Base-by-base conservation (phyloP, 2,113 vertebrate genomes). In the Triplophysa siluroides region DNA sequence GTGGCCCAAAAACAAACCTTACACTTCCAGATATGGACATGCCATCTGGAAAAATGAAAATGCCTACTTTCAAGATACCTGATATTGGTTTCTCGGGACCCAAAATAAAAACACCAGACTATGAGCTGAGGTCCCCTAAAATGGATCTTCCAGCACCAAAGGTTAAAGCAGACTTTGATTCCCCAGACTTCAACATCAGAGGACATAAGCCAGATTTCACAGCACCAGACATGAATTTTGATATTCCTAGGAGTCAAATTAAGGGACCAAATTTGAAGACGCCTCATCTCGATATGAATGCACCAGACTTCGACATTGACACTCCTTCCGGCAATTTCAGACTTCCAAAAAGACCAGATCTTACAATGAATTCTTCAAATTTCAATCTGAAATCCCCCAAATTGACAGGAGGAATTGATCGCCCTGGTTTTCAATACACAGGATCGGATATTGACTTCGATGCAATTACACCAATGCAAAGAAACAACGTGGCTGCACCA, bases 341-440 rank as follows among this genome's bases (percentile, higher is more conserved):
- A 9, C 29, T 66, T 4, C 78, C 63, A 33, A 65, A 64, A 70
- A 69, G 52, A 2, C 76, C 84, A 21, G 43, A 87, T 11, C n/a
- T 86, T 63, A 80, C 88, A 13, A 8, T 87, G 0, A 86, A 81
- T 14, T 61, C 78, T 70, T 81, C 85, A 72, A 38, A 38, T 38
- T 6, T 38, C 33, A 38, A 38, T 38, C 6, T 16, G 50, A 88
- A 88, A 80, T 43, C 52, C 8, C 87, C 90, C 75, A 84, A 84
- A 18, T 16, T 91, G 5, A 89, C 89, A 67, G 81, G 88, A 69
- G 85, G 79, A 38, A 52, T 90, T 41, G 43, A 85, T 79, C 33
- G 29, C 0, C 87, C 89, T 29, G 81, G 87, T 66, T 26, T 78
- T 45, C 64, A 74, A 24, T 33, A 21, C n/a, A 21, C 66, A 50